Percentiles rank a stretch among this genome's conserved stretches.
These are phyloP conservation scores for Amphimallon solstitiale DNA, from an alignment of 2,888 invertebrate genomes.

Conservation along the genomic window DNA sequence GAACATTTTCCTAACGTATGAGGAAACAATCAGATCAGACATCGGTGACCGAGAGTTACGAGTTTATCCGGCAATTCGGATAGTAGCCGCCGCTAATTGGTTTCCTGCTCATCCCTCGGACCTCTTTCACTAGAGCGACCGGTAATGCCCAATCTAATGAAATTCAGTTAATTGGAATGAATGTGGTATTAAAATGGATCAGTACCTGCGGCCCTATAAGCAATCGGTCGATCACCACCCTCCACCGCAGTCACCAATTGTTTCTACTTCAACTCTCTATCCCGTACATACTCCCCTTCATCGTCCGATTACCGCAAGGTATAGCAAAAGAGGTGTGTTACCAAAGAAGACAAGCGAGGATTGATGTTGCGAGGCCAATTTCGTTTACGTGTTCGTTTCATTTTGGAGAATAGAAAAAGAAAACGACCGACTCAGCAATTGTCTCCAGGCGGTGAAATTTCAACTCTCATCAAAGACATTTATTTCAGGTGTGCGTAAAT, in stretches of 20 bases:
- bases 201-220: constrained; percentile 44
- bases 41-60: constrained; percentile 42
- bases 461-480: constrained; percentile 43
- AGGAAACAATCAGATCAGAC: constrained; percentile 41
- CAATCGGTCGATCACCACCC: background rate
- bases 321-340: constrained; percentile 35
- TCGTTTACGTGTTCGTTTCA: constrained; percentile 47
- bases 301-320: too few species aligned
- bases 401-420: constrained; percentile 38
- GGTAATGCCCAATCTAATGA: constrained; percentile 51
- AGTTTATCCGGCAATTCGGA: constrained; percentile 49
- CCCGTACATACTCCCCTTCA: background rate
- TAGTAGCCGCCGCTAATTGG: constrained; percentile 50
- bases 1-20: constrained; percentile 40
- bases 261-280: constrained; percentile 36
- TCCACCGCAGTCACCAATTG: constrained; percentile 43
- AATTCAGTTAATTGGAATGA: constrained; percentile 55
- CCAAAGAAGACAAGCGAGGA: constrained; percentile 42
- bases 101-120: constrained; percentile 47
- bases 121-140: constrained; percentile 24
- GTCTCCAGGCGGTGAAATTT: constrained; percentile 44
- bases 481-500: constrained; percentile 51
- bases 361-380: constrained; percentile 50
- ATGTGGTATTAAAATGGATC: constrained; percentile 54
- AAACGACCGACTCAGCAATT: constrained; percentile 49